Conservation (phyloP, 2,888 invertebrate genomes). For the Polymixis lichenea region DNA sequence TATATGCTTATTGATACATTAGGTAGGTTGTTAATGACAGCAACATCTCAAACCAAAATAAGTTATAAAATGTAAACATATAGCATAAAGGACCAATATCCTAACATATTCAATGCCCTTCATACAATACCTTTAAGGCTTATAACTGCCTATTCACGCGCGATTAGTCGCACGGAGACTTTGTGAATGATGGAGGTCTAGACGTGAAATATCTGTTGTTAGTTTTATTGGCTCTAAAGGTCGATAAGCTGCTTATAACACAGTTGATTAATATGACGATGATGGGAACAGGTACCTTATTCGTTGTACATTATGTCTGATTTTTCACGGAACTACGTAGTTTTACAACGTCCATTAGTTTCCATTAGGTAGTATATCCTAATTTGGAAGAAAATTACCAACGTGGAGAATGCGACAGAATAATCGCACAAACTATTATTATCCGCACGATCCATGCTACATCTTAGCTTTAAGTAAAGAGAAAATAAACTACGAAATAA, state of each 20-base stretch:
- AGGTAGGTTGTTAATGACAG: neutral
- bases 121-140: conserved; percentile 47
- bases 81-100: conserved; percentile 26
- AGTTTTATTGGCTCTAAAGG: neutral
- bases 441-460: neutral
- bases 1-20: neutral
- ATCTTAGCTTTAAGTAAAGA: conserved; percentile 40
- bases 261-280: neutral
- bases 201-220: neutral
- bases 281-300: neutral
- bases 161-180: conserved; percentile 50
- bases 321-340: neutral
- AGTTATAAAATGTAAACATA: conserved; percentile 34
- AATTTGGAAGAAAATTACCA: neutral
- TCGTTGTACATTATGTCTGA: neutral
- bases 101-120: conserved; percentile 51
- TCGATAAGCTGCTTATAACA: neutral
- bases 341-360: neutral
- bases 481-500: conserved; percentile 65
- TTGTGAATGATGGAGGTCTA: conserved; percentile 28
- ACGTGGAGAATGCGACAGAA: neutral
- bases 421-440: conserved; percentile 5
- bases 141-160: conserved; percentile 54
- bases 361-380: too few relatives aligned
- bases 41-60: conserved; percentile 19